Conservation (phyloP, 2,113 vertebrate genomes). For the Chloebia gouldiae region DNA sequence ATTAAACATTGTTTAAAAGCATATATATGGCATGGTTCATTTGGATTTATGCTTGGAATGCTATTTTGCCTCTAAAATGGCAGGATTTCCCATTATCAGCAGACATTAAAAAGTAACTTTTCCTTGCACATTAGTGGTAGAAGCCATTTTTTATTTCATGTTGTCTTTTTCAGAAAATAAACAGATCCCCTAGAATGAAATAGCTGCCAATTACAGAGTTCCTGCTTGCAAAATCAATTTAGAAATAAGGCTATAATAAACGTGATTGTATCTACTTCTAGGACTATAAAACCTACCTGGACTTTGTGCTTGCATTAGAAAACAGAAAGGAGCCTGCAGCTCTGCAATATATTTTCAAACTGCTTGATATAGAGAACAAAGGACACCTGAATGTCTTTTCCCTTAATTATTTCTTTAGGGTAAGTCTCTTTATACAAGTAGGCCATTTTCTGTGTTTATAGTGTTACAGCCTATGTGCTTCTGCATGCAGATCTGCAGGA, state of each 20-base stretch:
- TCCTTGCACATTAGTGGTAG: neutral
- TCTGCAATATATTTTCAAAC: slow-evolving; percentile 96
- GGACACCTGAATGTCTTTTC: slow-evolving; percentile 95
- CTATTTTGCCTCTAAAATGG: neutral
- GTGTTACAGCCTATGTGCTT: slow-evolving; percentile 38
- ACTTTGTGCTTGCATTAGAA: slow-evolving; percentile 97
- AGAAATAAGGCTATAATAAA: slow-evolving; percentile 52
- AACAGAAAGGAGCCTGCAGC: slow-evolving; percentile 98
- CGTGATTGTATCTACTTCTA: slow-evolving; percentile 69
- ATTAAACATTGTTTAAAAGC: neutral
- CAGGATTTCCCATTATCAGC: neutral
- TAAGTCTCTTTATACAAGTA: slow-evolving; percentile 73
- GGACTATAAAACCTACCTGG: slow-evolving; percentile 98
- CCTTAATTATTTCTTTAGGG: slow-evolving; percentile 98
- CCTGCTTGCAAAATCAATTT: slow-evolving; percentile 69
- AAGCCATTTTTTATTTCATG: slow-evolving; percentile 44
- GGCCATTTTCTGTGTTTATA: slow-evolving; percentile 50
- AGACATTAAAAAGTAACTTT: slow-evolving; percentile 8
- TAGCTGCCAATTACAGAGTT: slow-evolving; percentile 60
- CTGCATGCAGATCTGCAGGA: slow-evolving; percentile 47
- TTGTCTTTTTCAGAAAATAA: slow-evolving; percentile 52
- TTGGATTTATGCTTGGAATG: neutral
- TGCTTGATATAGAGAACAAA: slow-evolving; percentile 97
- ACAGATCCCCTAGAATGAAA: slow-evolving; percentile 58
- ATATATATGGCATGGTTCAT: neutral